These are phyloP conservation scores for Antrozous pallidus DNA, from an alignment of 2,797 vertebrate species.

Conservation along the genomic window DNA sequence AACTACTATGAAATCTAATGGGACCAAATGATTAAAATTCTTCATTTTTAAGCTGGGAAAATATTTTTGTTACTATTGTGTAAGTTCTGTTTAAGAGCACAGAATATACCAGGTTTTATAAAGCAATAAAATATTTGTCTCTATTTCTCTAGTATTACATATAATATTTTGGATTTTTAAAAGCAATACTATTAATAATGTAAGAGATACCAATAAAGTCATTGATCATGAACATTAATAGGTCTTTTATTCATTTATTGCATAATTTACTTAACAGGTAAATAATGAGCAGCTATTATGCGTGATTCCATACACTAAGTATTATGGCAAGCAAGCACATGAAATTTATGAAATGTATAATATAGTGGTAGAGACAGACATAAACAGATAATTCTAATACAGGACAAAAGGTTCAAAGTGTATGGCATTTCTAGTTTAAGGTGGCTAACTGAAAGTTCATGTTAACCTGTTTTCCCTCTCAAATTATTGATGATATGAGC, in stretches of 20 bases:
- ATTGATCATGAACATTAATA: neutral
- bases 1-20: conserved; percentile 46
- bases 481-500: neutral
- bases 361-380: neutral
- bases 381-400: neutral
- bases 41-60: conserved; percentile 47
- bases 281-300: neutral
- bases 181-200: neutral
- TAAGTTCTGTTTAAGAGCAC: conserved; percentile 31
- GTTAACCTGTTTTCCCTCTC: neutral
- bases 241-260: neutral
- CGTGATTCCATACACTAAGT: neutral
- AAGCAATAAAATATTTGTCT: conserved; percentile 25
- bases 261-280: neutral
- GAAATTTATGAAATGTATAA: neutral
- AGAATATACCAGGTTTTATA: neutral
- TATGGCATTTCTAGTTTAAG: neutral
- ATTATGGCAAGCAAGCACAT: neutral
- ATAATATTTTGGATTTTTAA: neutral
- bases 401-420: neutral
- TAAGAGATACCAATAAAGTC: neutral
- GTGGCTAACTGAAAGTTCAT: neutral
- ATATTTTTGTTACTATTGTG: conserved; percentile 46
- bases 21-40: conserved; percentile 44
- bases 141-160: neutral